phyloP scores from a whole-genome alignment of 2,113 vertebrate species.

The Poecile atricapillus region DNA sequence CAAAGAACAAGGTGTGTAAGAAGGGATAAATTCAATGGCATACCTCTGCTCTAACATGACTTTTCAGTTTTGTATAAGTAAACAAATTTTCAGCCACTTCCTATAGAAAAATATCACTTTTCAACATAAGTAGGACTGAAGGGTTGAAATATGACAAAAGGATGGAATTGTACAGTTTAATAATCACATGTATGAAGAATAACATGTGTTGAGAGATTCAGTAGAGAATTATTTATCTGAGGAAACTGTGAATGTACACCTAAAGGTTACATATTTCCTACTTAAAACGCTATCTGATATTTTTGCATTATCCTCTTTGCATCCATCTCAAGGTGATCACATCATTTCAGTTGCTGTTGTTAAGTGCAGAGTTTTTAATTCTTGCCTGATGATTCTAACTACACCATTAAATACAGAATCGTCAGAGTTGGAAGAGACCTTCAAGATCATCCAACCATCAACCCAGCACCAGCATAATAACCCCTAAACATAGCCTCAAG shows the following conservation, averaged over 20 bases:
- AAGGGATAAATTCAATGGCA: background rate
- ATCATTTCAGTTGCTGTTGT: background rate
- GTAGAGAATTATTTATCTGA: background rate
- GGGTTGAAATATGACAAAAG: background rate
- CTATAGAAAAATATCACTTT: background rate
- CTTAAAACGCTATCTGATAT: background rate
- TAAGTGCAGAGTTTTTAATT: background rate
- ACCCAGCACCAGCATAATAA: background rate
- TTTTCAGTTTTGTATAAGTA: background rate
- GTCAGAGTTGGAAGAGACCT: background rate
- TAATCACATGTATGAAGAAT: background rate
- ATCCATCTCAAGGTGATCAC: background rate
- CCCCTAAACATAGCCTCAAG: background rate
- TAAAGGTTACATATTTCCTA: background rate
- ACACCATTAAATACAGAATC: background rate
- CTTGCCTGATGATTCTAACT: background rate
- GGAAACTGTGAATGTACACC: background rate
- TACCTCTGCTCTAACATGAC: rapidly evolving
- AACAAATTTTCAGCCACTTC: background rate
- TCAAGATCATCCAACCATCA: background rate
- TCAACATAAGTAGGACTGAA: background rate
- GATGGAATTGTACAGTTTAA: background rate
- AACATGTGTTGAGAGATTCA: background rate
- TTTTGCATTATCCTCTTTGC: background rate
- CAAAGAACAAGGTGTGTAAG: background rate